phyloP scores from a whole-genome alignment of 2,797 vertebrate genomes.

The Diplodus puntazzo region DNA sequence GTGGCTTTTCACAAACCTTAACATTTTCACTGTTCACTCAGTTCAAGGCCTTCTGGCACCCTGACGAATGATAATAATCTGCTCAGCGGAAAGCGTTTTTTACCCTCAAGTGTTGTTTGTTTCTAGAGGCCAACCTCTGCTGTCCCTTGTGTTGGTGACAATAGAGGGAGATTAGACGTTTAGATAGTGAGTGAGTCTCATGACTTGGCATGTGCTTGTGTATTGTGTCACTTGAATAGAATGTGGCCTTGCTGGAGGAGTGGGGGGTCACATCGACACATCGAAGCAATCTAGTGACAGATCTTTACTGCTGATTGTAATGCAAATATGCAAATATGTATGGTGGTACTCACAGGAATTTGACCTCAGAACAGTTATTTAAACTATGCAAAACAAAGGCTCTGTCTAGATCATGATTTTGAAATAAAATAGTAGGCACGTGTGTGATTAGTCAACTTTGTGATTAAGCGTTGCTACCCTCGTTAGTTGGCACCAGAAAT shows the following conservation, averaged over 20 bases:
- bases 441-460: too few relatives aligned
- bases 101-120: constrained; percentile 32
- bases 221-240: constrained; percentile 75
- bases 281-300: constrained; percentile 3
- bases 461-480: too few relatives aligned
- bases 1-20: constrained; percentile 8
- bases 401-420: neutral
- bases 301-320: constrained; percentile 13
- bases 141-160: constrained; percentile 65
- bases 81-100: constrained; percentile 30
- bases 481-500: too few relatives aligned
- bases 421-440: too few relatives aligned
- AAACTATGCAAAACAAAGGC: neutral
- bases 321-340: constrained; percentile 11
- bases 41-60: neutral
- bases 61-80: constrained; percentile 4
- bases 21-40: neutral
- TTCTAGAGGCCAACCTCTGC: constrained; percentile 30
- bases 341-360: neutral
- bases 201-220: constrained; percentile 75
- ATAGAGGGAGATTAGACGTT: constrained; percentile 71
- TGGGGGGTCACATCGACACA: constrained; percentile 3
- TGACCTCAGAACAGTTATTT: neutral
- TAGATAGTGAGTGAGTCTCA: constrained; percentile 73
- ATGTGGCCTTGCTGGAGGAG: constrained; percentile 49